Percentiles rank a stretch among this genome's conserved stretches.
These are phyloP conservation scores for Blastobasis lacticolella DNA, from an alignment of 2,888 invertebrate species.

Conservation along the genomic window DNA sequence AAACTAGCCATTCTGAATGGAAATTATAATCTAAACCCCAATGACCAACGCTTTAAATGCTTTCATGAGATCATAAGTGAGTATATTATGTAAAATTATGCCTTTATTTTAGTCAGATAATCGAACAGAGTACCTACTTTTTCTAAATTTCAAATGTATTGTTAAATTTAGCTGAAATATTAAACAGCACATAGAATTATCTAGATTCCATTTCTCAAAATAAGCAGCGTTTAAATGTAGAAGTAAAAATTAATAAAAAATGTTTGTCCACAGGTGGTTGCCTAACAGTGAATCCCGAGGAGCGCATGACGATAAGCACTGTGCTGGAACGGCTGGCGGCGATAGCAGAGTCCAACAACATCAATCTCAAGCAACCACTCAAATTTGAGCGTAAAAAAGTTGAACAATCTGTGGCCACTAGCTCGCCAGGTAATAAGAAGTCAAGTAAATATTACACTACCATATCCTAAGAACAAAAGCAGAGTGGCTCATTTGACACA, in stretches of 20 bases:
- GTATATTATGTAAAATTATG: slow-evolving; percentile 28
- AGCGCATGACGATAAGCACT: slow-evolving; percentile 84
- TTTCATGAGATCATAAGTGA: slow-evolving; percentile 93
- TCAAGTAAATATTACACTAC: slow-evolving; percentile 77
- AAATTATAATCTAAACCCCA: slow-evolving; percentile 89
- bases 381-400: slow-evolving; percentile 78
- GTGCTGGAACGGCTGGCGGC: slow-evolving; percentile 90
- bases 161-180: too few species aligned
- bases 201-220: too few species aligned
- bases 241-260: neutral
- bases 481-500: slow-evolving; percentile 28
- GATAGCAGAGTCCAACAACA: slow-evolving; percentile 88
- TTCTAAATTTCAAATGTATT: too few species aligned
- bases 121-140: too few species aligned
- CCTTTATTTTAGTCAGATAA: too few species aligned
- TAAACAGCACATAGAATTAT: too few species aligned
- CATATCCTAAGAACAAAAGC: slow-evolving; percentile 63
- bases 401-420: slow-evolving; percentile 77
- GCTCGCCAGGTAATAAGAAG: slow-evolving; percentile 76
- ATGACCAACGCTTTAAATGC: slow-evolving; percentile 86
- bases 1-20: slow-evolving; percentile 97
- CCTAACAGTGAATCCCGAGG: slow-evolving; percentile 86
- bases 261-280: slow-evolving; percentile 78
- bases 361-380: slow-evolving; percentile 87
- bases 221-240: too few species aligned